Evolutionary conservation across 2,888 invertebrate species (phyloP).

Genomic region (Diaprepes abbreviatus): DNA sequence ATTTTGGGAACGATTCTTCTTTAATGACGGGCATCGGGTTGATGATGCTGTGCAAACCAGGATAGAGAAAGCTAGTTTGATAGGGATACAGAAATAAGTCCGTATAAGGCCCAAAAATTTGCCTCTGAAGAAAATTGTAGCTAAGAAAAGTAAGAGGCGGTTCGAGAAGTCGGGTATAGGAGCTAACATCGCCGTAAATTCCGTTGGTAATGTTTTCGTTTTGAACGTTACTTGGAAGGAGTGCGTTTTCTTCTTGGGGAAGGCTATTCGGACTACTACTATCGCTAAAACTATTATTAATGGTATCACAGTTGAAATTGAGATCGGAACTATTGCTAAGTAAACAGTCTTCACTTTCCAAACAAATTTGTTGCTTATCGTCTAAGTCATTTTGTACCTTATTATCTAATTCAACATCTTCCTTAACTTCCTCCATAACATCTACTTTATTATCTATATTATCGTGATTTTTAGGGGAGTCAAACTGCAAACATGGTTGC

Average conservation of each 20-base stretch:
- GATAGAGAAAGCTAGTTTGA: constrained; percentile 69
- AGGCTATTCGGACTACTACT: constrained; percentile 52
- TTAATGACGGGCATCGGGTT: constrained; percentile 65
- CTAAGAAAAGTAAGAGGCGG: constrained; percentile 52
- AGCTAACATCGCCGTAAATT: constrained; percentile 25
- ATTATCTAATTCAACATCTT: constrained; percentile 41
- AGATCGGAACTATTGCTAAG: constrained; percentile 56
- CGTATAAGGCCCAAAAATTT: constrained; percentile 59
- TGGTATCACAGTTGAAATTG: constrained; percentile 54
- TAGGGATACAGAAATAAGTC: constrained; percentile 64
- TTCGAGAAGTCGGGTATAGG: constrained; percentile 41
- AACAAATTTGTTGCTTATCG: constrained; percentile 24
- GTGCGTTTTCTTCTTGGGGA: constrained; percentile 47
- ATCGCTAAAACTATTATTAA: constrained; percentile 29
- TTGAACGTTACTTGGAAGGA: neutral
- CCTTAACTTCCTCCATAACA: constrained; percentile 42
- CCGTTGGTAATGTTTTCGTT: constrained; percentile 7
- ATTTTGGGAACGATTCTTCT: constrained; percentile 57
- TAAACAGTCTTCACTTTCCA: constrained; percentile 54
- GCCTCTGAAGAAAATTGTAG: constrained; percentile 58
- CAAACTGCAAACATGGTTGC: constrained; percentile 74
- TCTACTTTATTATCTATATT: constrained; percentile 23
- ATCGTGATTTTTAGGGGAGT: neutral
- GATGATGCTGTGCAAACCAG: constrained; percentile 74
- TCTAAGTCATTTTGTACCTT: constrained; percentile 53